Evolutionary conservation across 2,888 invertebrate species (phyloP), one percentile per base, ranked within the genome.

Genomic region (Sceliomorpha sp.): DNA sequence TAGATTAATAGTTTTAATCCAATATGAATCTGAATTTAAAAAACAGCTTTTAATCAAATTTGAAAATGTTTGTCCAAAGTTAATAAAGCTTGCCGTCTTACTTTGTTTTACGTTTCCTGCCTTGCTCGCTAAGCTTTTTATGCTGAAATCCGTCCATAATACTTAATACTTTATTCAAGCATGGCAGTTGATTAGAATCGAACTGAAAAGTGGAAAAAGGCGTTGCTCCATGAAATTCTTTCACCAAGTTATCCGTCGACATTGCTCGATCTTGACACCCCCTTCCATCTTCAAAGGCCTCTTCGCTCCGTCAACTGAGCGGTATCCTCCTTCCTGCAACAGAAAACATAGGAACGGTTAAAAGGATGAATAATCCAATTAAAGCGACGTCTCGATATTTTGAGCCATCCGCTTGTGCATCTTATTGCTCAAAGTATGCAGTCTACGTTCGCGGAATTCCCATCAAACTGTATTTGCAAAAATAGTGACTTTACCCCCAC

Each of bases 301-400:
- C 56, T 66, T 72, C 69, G 70, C 53, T 74, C 55, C 70, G 67
- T 62, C 64, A 68, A 45, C 29, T 56, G 45, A 63, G 34, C 47
- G 60, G 64, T 64, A 73, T 69, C 71, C 48, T 70, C 60, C 48
- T 70, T 64, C 36, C 73, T 75, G 67, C 40, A 76, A 77, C 70
- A 72, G 68, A 69, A 74, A 72, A 45, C 64, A 74, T 66, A 58
- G 51, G 60, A 48, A 58, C 64, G 56, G 53, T 48, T 71, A 58
- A 62, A 58, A 53, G 68, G 71, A 75, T 68, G 71, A 74, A 74
- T 76, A 75, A 76, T 78, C 70, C 62, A 67, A 76, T 77, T 76
- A 73, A 73, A 73, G 56, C 72, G 64, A 63, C 62, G 50, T 72
- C 51, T 42, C 51, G 48, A 44, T 67, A 60, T 45, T 20, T 20